Conservation (phyloP, 2,888 invertebrate species). For the Podabrus alpinus region DNA sequence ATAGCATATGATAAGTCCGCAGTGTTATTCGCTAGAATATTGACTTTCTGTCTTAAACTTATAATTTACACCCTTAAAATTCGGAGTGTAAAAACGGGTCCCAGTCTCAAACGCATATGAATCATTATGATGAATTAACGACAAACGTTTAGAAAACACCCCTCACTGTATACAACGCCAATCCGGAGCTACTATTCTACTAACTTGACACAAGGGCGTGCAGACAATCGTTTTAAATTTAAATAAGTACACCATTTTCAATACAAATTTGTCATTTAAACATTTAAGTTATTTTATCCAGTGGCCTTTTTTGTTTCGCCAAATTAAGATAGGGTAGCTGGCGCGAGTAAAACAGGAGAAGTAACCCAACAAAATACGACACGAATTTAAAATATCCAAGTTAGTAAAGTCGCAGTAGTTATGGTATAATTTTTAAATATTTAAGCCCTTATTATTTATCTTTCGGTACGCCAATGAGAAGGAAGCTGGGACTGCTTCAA, state of each 20-base stretch:
- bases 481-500: constrained; percentile 31
- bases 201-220: constrained; percentile 34
- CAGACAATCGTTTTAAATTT: constrained; percentile 10
- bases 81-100: constrained; percentile 56
- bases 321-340: neutral
- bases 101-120: constrained; percentile 57
- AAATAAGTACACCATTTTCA: constrained; percentile 5
- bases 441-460: neutral
- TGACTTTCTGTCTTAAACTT: constrained; percentile 58
- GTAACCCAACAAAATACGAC: neutral
- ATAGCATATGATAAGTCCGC: constrained; percentile 27
- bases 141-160: constrained; percentile 58
- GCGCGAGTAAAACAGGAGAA: neutral
- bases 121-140: constrained; percentile 59
- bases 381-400: neutral
- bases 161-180: constrained; percentile 45
- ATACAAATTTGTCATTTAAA: constrained; percentile 5
- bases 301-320: neutral
- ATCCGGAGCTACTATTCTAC: constrained; percentile 32
- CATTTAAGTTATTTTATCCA: neutral
- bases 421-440: neutral
- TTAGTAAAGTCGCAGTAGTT: neutral
- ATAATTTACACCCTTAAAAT: constrained; percentile 58
- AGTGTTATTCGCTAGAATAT: constrained; percentile 42
- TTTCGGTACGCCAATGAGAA: constrained; percentile 33